Conservation (phyloP, 2,797 vertebrate species). For the Threskiornis aethiopicus region DNA sequence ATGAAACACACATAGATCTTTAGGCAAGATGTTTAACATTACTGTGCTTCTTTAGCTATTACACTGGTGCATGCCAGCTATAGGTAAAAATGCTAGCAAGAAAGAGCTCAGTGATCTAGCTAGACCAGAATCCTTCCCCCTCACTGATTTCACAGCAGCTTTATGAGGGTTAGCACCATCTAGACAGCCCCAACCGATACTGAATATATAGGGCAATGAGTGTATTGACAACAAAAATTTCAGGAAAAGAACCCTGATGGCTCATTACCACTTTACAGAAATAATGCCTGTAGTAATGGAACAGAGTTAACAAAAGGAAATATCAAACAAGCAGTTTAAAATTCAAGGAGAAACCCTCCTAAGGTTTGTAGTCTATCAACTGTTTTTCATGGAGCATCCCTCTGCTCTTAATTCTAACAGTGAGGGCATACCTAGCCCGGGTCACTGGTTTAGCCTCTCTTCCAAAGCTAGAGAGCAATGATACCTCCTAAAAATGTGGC, state of each 20-base stretch:
- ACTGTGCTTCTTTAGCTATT: neutral
- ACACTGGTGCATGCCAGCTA: neutral
- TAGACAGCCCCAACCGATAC: rapidly evolving
- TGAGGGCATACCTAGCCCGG: neutral
- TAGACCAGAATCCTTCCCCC: neutral
- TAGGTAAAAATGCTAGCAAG: neutral
- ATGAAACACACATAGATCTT: neutral
- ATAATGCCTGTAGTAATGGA: rapidly evolving
- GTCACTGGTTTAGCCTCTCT: neutral
- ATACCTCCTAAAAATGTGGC: neutral
- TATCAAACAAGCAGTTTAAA: neutral
- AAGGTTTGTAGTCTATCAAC: neutral
- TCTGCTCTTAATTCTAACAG: neutral
- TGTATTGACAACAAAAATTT: neutral
- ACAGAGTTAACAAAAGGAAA: neutral
- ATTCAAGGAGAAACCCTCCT: neutral
- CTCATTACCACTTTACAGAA: neutral
- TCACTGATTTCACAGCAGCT: neutral
- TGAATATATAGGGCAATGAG: neutral
- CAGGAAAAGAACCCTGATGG: neutral
- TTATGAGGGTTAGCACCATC: neutral
- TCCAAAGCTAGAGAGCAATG: neutral
- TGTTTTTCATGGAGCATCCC: neutral
- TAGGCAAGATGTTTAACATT: neutral
- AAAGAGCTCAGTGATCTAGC: neutral